Evolutionary conservation across 2,113 vertebrate genomes (phyloP), one percentile per base, ranked within the genome.

Genomic region (Meleagris gallopavo): DNA sequence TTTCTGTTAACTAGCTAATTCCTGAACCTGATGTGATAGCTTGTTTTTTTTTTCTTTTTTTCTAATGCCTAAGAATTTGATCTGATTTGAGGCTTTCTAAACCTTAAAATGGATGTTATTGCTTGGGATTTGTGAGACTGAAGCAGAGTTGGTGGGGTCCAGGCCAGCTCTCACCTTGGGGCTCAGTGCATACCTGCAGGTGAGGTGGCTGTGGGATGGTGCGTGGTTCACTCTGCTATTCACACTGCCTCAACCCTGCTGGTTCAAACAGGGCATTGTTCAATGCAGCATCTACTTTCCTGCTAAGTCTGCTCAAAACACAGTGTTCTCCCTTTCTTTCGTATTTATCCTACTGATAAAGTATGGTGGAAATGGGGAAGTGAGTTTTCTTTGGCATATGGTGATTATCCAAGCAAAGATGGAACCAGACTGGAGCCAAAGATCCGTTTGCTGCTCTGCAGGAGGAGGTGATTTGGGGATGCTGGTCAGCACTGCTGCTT

Each of bases 201-300:
- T 36, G 65, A 71, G 74, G 83, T 83, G 89, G 22, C 52, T 32
- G 20, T 52, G 69, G 54, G 29, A 58, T 62, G 69, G 14, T 5
- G 7, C 32, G n/a, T 60, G 80, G 75, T 82, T 85, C 69, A 62
- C 72, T 65, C 50, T 66, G 75, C 82, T 57, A 3, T 36, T 84
- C 3, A 1, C 75, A 54, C 66, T 90, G 32, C 88, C 50, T 40
- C 48, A 66, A 3, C 67, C 82, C 81, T 91, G 13, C 71, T 32
- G n/a, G 27, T 78, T 93, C 83, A 89, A 88, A 92, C 46, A 80
- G 67, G 45, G 74, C 57, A 32, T 92, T 94, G 86, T 93, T 96
- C 76, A 41, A 29, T 84, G 43, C 61, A 73, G 4, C 34, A 40
- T 78, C 48, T 62, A 2, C 32, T 65, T 91, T 74, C 24, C 29